Percentiles rank a stretch among this genome's conserved stretches.
phyloP scores from a whole-genome alignment of 2,888 invertebrate species.

The Rhabditoides inermis region DNA sequence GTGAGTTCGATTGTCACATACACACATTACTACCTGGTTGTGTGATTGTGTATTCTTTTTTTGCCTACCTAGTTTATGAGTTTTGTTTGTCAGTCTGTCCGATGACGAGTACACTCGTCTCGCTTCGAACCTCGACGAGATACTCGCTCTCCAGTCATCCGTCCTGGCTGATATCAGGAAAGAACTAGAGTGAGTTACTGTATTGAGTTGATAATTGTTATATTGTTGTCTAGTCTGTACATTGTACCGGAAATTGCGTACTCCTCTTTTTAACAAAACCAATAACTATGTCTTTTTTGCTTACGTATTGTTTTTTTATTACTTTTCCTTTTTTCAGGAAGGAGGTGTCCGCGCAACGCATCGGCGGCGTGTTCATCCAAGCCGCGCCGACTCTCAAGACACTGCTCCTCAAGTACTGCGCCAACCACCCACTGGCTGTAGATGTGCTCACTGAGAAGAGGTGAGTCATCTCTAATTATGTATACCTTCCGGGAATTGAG shows the following conservation, averaged over 20 bases:
- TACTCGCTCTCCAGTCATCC: conserved; percentile 12
- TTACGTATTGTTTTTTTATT: too few species aligned
- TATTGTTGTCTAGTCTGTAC: too few species aligned
- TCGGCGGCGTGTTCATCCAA: conserved; percentile 81
- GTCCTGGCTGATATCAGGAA: conserved; percentile 12
- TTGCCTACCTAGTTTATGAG: too few species aligned
- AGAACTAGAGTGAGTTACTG: not conserved
- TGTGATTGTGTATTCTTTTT: too few species aligned
- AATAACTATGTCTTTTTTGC: too few species aligned
- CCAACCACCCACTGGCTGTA: conserved; percentile 85
- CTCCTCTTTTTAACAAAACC: too few species aligned
- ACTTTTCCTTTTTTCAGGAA: conserved; percentile 44
- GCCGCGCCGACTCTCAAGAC: conserved; percentile 62
- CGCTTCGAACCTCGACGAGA: conserved; percentile 7
- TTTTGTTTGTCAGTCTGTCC: conserved; percentile 60
- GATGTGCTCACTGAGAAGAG: conserved; percentile 83
- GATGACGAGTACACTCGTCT: conserved; percentile 64
- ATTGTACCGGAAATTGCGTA: too few species aligned
- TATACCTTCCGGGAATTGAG: not conserved
- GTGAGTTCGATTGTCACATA: too few species aligned
- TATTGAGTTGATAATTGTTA: not conserved
- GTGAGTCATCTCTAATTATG: conserved; percentile 58
- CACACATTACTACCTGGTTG: too few species aligned
- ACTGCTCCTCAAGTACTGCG: conserved; percentile 80
- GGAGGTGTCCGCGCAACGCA: conserved; percentile 65